Percentiles rank a stretch among this genome's conserved stretches.
Conservation (phyloP, 1,140 invertebrate species). For the Drosophila ananassae region DNA sequence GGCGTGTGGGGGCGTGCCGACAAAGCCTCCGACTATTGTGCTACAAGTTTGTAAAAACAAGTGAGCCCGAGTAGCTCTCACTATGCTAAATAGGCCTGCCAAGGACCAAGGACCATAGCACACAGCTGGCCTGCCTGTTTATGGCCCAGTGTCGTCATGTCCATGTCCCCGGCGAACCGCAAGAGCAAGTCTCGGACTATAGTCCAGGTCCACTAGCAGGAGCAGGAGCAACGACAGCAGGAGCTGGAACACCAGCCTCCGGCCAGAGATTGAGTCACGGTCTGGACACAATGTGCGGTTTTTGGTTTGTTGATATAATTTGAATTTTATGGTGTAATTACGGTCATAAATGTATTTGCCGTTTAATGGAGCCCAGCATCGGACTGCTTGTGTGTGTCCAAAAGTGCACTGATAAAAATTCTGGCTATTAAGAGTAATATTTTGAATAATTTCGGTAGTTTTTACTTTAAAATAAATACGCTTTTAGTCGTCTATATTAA, state of each 20-base stretch:
- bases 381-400: conserved; percentile 20
- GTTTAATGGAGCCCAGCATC: conserved; percentile 62
- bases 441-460: neutral
- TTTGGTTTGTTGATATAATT: conserved; percentile 81
- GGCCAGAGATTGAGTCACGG: conserved; percentile 57
- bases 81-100: conserved; percentile 47
- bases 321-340: conserved; percentile 84
- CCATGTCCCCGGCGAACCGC: conserved; percentile 48
- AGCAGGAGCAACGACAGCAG: conserved; percentile 8
- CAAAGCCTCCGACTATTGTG: conserved; percentile 77
- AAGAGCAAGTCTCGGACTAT: conserved; percentile 52
- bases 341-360: conserved; percentile 82
- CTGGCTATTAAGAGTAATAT: too few relatives aligned
- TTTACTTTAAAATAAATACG: too few relatives aligned
- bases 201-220: conserved; percentile 8
- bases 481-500: too few relatives aligned
- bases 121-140: conserved; percentile 31
- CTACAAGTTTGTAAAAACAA: conserved; percentile 74
- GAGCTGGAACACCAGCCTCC: neutral
- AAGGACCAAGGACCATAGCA: neutral
- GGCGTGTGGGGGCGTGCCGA: conserved; percentile 59
- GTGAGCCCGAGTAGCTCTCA: neutral
- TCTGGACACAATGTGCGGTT: conserved; percentile 68
- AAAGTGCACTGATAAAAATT: conserved; percentile 20
- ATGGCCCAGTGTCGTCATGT: conserved; percentile 49